Evolutionary conservation across 2,113 vertebrate species (phyloP), one percentile per base, ranked within the genome.

Genomic region (Oceanites oceanicus): DNA sequence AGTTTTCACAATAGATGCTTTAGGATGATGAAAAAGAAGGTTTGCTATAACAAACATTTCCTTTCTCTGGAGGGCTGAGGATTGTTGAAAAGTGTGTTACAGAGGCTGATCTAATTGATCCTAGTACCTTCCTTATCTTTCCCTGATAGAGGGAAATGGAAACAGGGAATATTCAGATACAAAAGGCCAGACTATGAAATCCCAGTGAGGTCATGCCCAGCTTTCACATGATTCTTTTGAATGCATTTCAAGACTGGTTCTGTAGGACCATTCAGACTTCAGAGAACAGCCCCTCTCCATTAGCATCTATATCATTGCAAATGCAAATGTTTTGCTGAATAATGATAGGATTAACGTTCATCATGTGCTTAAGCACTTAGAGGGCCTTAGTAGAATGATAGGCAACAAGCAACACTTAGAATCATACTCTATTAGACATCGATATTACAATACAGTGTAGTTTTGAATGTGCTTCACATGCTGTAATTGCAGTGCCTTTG

Each of bases 281-380:
- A 53, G n/a, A 73, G 53, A 47, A 52, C 10, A 70, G 3, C 12
- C 6, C 23, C 32, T 53, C 29, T 75, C 1, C 1, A 6, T 30
- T 20, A 62, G 14, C 13, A 59, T 45, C 34, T 71, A n/a, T 29
- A 38, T 3, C 6, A 49, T 2, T 66, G 23, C 14, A 80, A 29
- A 56, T 25, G 21, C 3, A 72, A 76, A 38, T 40, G 4, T 58
- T 92, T 56, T 76, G 21, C 30, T 55, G 26, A 55, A 20, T 67
- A 73, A 86, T 4, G 0, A 7, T 20, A 36, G 47, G 13, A 9
- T 58, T 42, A 81, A 78, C 0, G 0, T 30, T 74, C 22, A 8
- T 42, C 21, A 21, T 40, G 36, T n/a, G 3, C 7, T 86, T 65
- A 50, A 7, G 12, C 9, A 4, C 27, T 78, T 72, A 36, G 0